phyloP scores from a whole-genome alignment of 1,140 invertebrate species.

The Anoplophora glabripennis region DNA sequence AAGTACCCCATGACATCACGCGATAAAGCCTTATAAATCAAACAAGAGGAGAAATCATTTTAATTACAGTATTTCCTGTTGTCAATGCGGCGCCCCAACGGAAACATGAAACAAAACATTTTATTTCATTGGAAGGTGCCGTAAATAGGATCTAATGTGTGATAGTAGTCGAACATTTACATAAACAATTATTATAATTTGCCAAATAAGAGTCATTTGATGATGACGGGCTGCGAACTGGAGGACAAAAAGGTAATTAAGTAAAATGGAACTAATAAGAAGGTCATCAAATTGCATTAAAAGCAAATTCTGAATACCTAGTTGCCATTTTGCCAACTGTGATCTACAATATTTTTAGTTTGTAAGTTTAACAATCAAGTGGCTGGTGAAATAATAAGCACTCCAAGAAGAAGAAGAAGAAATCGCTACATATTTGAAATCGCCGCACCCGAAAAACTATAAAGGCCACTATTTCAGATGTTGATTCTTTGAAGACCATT shows the following conservation, averaged over 20 bases:
- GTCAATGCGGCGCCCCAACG: constrained; percentile 5
- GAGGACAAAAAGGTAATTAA: constrained; percentile 1
- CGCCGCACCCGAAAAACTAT: too few species aligned
- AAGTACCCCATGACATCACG: constrained; percentile 15
- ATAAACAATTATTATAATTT: neutral
- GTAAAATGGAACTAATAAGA: neutral
- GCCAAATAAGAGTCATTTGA: neutral
- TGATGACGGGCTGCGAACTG: neutral
- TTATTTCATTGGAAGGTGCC: constrained; percentile 2
- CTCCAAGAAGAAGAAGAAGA: too few species aligned
- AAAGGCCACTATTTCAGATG: too few species aligned
- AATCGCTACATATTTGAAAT: too few species aligned
- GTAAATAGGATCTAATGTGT: neutral
- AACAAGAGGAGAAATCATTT: constrained; percentile 22
- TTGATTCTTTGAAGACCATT: too few species aligned
- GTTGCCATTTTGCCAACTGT: too few species aligned
- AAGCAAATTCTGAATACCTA: too few species aligned
- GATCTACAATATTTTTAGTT: too few species aligned
- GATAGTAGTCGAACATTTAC: constrained; percentile 6
- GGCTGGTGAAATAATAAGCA: too few species aligned
- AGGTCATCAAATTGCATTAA: too few species aligned
- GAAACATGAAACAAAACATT: constrained; percentile 12
- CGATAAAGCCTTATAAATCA: constrained; percentile 12
- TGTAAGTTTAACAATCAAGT: too few species aligned
- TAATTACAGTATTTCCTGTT: constrained; percentile 12